Evolutionary conservation across 2,797 vertebrate species (phyloP), one percentile per base, ranked within the genome.

Genomic region (Pseudopleuronectes americanus): DNA sequence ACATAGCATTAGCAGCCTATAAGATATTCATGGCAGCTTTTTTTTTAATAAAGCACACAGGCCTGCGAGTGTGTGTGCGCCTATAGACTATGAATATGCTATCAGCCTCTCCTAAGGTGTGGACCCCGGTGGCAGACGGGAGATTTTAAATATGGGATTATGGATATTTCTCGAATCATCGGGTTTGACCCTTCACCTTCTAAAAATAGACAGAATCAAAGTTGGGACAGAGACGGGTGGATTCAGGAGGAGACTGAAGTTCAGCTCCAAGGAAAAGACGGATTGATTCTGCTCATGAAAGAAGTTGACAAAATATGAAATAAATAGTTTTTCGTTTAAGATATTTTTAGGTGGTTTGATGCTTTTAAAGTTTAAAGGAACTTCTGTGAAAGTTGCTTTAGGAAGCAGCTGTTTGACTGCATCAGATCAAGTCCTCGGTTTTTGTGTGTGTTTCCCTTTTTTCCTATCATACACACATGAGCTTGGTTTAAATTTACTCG

Each of bases 1-100:
- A 85, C 80, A 81, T 74, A 68, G 88, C 80, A 88, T 90, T 91
- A 90, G 80, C 76, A 87, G 81, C 68, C 87, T 74, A 89, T 92
- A 76, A 92, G 90, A 92, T 80, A 92, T 93, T 93, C 80, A 93
- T 92, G 84, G 83, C 66, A 54, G 69, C 43, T 89, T 88, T 89
- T 26, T 86, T 84, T 86, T 83, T 84, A 88, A 88, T 88, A 87
- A 91, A 88, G 77, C 85, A 60, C 87, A 69, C 56, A 16, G 77
- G 71, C 73, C 68, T 58, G 68, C 23, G 48, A 74, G 71, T 59
- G 77, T 55, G 77, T 55, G 67, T 26, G 76, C 24, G 58, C 80
- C 74, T 88, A 85, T 87, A 87, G 86, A 67, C 76, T 58, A 92
- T 92, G 88, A 92, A 92, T 92, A 92, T 90, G 87, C 87, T 74